These are phyloP conservation scores for Ormyrus labotus DNA, from an alignment of 2,888 invertebrate species.

Conservation along the genomic window DNA sequence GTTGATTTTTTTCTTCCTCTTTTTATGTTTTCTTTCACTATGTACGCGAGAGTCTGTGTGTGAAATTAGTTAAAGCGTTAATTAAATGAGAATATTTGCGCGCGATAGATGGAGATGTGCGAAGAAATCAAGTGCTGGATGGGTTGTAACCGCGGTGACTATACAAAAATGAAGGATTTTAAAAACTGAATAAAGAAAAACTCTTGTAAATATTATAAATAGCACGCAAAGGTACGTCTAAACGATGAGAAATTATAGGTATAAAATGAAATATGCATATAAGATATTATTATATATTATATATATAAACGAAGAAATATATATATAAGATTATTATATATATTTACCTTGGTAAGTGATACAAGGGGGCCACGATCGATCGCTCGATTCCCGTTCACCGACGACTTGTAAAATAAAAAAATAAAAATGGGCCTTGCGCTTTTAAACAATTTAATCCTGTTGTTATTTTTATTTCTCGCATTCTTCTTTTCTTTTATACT, in stretches of 20 bases:
- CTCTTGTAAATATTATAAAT: conserved; percentile 74
- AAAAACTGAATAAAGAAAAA: conserved; percentile 46
- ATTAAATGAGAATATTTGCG: conserved; percentile 20
- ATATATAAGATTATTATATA: conserved; percentile 67
- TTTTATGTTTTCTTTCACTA: conserved; percentile 49
- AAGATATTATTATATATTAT: conserved; percentile 74
- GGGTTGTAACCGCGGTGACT: conserved; percentile 64
- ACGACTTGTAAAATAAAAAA: conserved; percentile 35
- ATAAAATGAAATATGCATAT: conserved; percentile 74
- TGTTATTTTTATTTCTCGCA: conserved; percentile 44
- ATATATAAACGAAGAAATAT: conserved; percentile 62
- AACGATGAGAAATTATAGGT: conserved; percentile 70
- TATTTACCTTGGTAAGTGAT: conserved; percentile 75
- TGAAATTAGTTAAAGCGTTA: conserved; percentile 41
- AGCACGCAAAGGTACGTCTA: conserved; percentile 68
- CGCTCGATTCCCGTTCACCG: conserved; percentile 63
- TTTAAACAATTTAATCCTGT: conserved; percentile 27
- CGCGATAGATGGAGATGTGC: conserved; percentile 51
- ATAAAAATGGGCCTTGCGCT: conserved; percentile 48
- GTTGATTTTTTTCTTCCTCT: conserved; percentile 41
- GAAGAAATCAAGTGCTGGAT: conserved; percentile 52
- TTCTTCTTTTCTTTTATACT: conserved; percentile 21
- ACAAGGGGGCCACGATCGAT: conserved; percentile 69
- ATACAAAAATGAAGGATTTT: conserved; percentile 57
- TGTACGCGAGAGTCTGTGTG: conserved; percentile 51